Conservation (phyloP, 2,888 invertebrate genomes). For the Archips crataeganus region DNA sequence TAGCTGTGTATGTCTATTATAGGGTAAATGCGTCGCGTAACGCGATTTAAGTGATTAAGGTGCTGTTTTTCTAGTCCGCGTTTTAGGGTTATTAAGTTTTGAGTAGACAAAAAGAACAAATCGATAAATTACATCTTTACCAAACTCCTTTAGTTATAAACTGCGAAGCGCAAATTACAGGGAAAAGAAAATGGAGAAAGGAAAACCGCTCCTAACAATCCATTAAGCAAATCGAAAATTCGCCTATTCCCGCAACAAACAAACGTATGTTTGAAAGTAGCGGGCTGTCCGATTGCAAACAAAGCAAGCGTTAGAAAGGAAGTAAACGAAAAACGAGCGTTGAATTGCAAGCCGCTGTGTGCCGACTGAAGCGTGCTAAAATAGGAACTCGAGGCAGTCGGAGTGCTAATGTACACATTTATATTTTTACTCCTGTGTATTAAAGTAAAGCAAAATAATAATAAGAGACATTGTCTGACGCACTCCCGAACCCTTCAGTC, state of each 20-base stretch:
- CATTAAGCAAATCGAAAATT: conserved; percentile 63
- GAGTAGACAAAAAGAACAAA: not conserved
- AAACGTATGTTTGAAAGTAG: conserved; percentile 64
- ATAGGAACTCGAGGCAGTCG: conserved; percentile 20
- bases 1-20: too few relatives aligned
- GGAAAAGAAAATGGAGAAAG: conserved; percentile 14
- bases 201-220: conserved; percentile 57
- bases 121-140: not conserved
- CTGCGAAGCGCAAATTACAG: not conserved
- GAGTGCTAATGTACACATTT: not conserved
- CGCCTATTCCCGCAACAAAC: conserved; percentile 53
- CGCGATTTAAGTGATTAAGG: too few relatives aligned
- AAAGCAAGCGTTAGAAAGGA: conserved; percentile 65
- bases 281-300: conserved; percentile 63
- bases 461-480: too few relatives aligned
- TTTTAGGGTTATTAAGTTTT: too few relatives aligned
- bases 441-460: too few relatives aligned
- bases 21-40: too few relatives aligned
- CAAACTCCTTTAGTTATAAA: not conserved
- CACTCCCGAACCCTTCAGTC: too few relatives aligned
- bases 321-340: conserved; percentile 70
- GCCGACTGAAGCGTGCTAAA: conserved; percentile 48
- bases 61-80: too few relatives aligned
- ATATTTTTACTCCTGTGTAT: not conserved
- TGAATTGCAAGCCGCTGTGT: conserved; percentile 67